Base-by-base conservation (phyloP, 2,888 invertebrate species). In the Brachyopa scutellaris region DNA sequence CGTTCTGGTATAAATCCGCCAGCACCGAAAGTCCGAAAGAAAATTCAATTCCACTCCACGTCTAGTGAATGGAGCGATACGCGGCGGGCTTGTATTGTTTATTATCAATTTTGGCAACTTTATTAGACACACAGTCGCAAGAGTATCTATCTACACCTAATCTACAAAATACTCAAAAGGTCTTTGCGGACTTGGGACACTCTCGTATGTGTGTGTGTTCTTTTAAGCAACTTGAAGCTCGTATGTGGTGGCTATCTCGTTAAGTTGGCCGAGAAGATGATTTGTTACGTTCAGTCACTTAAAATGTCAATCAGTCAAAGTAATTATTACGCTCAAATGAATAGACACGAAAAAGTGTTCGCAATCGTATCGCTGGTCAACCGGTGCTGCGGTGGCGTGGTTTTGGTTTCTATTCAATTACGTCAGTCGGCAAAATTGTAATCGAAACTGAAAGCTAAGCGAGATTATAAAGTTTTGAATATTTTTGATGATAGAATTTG, bases 71-170 rank as follows among this genome's bases (percentile, higher is more conserved):
- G 33, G 45, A 29, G n/a, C n/a, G n/a, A n/a, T n/a, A n/a, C n/a
- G n/a, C n/a, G n/a, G n/a, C n/a, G n/a, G n/a, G 9, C 38, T 51
- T 38, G 53, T 59, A 66, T 78, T 42, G 59, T 72, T 72, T 78
- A 78, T 57, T 72, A 66, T 59, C 64, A 49, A 45, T 72, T 78
- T 78, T 72, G 77, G 62, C 57, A 77, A 64, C 57, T 51, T 77
- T 64, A 70, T 45, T 33, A 57, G 70, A 11, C 62, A 47, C 29
- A 47, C 42, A 13, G 53, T 17, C 47, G 9, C 47, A 38, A 26
- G 51, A n/a, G 33, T 55, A 11, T n/a, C n/a, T n/a, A n/a, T n/a
- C n/a, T n/a, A n/a, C n/a, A n/a, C n/a, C n/a, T n/a, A n/a, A n/a
- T n/a, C n/a, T n/a, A n/a, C n/a, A n/a, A n/a, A n/a, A n/a, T n/a